Evolutionary conservation across 2,113 vertebrate genomes (phyloP).

Genomic region (Bubo scandiacus): DNA sequence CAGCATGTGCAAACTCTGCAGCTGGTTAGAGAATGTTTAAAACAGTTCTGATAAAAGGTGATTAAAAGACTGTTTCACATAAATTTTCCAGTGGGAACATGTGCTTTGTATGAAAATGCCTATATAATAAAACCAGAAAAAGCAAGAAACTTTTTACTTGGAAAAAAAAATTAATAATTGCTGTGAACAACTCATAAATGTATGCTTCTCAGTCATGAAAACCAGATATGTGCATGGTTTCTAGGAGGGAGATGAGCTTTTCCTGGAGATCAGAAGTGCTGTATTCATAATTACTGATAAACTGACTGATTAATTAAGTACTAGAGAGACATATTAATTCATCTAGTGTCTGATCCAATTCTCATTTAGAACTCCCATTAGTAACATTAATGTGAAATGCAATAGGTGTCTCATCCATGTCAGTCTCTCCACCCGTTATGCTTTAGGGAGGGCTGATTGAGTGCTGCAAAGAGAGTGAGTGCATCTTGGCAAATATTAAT

Average conservation of each 20-base stretch:
- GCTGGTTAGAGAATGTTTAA: background rate
- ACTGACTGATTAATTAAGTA: slow-evolving; percentile 54
- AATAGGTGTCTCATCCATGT: slow-evolving; percentile 49
- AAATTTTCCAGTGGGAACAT: background rate
- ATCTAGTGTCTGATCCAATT: slow-evolving; percentile 27
- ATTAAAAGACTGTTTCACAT: background rate
- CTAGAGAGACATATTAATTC: slow-evolving; percentile 43
- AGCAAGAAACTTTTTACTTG: background rate
- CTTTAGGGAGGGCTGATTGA: slow-evolving; percentile 47
- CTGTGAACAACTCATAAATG: background rate
- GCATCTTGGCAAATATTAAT: slow-evolving; percentile 67
- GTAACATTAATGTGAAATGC: slow-evolving; percentile 35
- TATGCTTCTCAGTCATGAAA: background rate
- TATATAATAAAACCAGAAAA: background rate
- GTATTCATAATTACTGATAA: slow-evolving; percentile 39
- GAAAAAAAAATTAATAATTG: background rate
- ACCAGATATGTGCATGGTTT: background rate
- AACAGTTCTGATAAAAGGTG: background rate
- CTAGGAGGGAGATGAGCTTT: background rate
- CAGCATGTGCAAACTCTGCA: background rate
- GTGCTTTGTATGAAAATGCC: background rate
- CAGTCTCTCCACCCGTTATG: slow-evolving; percentile 1
- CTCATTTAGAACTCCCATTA: slow-evolving; percentile 51
- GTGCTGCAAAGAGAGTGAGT: slow-evolving; percentile 39
- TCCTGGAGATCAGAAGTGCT: slow-evolving; percentile 29